Conservation (phyloP, 2,888 invertebrate species). For the Pseudeuparius sepicola region DNA sequence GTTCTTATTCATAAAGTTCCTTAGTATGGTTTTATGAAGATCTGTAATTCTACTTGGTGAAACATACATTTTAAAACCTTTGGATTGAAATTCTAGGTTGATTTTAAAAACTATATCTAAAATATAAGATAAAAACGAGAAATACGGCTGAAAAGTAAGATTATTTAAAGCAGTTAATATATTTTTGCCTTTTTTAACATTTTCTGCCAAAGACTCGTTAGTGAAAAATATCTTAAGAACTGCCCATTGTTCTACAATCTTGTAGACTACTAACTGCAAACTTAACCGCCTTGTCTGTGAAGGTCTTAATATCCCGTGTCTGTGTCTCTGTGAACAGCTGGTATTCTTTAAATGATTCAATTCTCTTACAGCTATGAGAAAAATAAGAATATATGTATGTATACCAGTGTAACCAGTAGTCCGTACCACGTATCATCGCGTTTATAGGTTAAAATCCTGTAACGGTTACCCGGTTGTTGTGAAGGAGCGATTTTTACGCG, state of each 20-base stretch:
- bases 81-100: conserved; percentile 18
- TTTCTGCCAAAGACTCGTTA: conserved; percentile 12
- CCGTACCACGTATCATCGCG: too few species aligned
- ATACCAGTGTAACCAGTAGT: too few species aligned
- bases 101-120: conserved; percentile 19
- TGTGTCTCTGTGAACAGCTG: conserved; percentile 16
- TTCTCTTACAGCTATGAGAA: conserved; percentile 15
- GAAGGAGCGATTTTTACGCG: too few species aligned
- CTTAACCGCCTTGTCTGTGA: conserved; percentile 17
- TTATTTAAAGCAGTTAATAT: conserved; percentile 17
- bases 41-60: conserved; percentile 9
- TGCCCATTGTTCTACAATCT: conserved; percentile 14
- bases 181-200: conserved; percentile 12
- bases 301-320: conserved; percentile 18
- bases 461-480: too few species aligned
- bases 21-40: conserved; percentile 13
- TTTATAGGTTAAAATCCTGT: too few species aligned
- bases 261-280: too few species aligned
- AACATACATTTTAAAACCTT: conserved; percentile 13
- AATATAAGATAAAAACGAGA: conserved; percentile 17
- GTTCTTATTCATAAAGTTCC: conserved; percentile 15
- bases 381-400: conserved; percentile 18
- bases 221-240: conserved; percentile 16
- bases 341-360: conserved; percentile 14
- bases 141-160: conserved; percentile 14